Evolutionary conservation across 1,140 invertebrate genomes (phyloP), one percentile per base, ranked within the genome.

Genomic region (Lepeophtheirus salmonis): DNA sequence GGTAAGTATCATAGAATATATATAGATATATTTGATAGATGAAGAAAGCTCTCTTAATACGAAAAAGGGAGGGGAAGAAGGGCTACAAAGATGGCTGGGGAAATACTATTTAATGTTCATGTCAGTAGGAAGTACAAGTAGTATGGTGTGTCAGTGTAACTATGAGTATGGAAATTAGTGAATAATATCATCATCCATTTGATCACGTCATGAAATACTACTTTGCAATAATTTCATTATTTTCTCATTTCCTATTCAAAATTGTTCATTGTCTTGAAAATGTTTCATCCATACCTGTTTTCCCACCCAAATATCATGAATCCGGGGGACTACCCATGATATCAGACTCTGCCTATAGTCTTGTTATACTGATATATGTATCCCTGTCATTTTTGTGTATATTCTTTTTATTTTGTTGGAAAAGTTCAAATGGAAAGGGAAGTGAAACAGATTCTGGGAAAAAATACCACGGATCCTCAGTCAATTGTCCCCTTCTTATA

Each of bases 401-500:
- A n/a, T 61, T 61, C 25, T 61, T 56, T 50, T 16, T 61, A 18
- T 61, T 61, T 25, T 61, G 59, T 21, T 61, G 59, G 59, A 61
- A 48, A 48, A 57, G n/a, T 17, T 14, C 6, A 41, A n/a, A n/a
- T n/a, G 30, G 30, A n/a, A 10, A 6, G n/a, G 6, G 6, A 41
- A 10, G 6, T 41, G 6, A 6, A n/a, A 41, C 6, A 6, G 30
- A 41, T n/a, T n/a, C 30, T 41, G 30, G 30, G 30, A 41, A 41
- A n/a, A 41, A 41, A 10, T n/a, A 41, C n/a, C 30, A 41, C 30
- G 6, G 6, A 6, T 41, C 30, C 6, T 41, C 30, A 10, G 30
- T 41, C 30, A 41, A n/a, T 41, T 41, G 30, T n/a, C 30, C 30
- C 30, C 30, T 41, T 41, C 6, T 41, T 6, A 41, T 41, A n/a